Base-by-base conservation (phyloP, 1,140 invertebrate genomes). In the Neelides sp. region DNA sequence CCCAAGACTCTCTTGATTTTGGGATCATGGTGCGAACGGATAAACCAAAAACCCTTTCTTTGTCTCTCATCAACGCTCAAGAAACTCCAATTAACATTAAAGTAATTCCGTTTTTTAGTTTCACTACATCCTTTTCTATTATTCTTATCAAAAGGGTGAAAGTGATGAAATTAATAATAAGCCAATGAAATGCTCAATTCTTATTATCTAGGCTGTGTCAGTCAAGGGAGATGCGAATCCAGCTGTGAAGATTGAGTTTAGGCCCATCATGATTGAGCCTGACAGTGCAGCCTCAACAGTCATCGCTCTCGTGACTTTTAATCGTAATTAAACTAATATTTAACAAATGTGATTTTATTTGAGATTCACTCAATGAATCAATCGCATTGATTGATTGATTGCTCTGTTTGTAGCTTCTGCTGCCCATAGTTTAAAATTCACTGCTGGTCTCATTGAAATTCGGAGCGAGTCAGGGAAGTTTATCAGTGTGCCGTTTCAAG, bases 1-100 rank as follows among this genome's bases (percentile, higher is more conserved):
- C 79, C 35, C 77, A 79, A 61, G 83, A 86, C 52, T 68, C 79
- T 53, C 72, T 91, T 32, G 84, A 92, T 71, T 89, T 92, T 71
- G 87, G 86, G 54, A 74, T 85, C 57, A 72, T 85, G 39, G 77
- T 82, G 34, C 76, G 75, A 23, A 66, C 78, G 57, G 80, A 83
- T 64, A 67, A 71, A 41, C 77, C 80, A 7, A 77, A 75, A 65
- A 71, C 71, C 45, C 66, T 83, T 30, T 72, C 74, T 50, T 68
- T 87, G 46, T 75, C 73, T 60, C 68, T 87, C 35, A 72, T 79
- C 57, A 87, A 86, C 68, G 81, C 82, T 39, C 75, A 78, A 13
- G 75, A 74, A 57, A 80, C 78, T 65, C 68, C 78, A 50, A 72
- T 85, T 48, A 76, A 78, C 68, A 73, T 85, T 65, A 71, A 78